Percentiles rank a stretch among this genome's conserved stretches.
Conservation (phyloP, 2,113 vertebrate species). For the Orthonyx spaldingii region DNA sequence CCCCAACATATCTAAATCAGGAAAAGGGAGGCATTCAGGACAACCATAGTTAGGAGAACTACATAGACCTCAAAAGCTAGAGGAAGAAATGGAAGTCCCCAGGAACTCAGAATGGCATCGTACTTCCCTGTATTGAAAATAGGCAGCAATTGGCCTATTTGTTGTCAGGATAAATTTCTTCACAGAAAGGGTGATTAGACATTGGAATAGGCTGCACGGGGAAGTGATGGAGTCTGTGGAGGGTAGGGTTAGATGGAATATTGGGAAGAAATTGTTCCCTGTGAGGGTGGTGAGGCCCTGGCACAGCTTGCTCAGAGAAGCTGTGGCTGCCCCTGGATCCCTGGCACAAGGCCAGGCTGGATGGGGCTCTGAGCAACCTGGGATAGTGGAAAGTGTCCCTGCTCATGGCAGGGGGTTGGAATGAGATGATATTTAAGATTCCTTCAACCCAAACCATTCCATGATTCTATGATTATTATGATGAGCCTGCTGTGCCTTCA, state of each 20-base stretch:
- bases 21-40: neutral
- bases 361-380: fast-evolving
- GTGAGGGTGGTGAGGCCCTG: neutral
- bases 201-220: neutral
- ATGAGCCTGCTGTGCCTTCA: neutral
- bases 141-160: neutral
- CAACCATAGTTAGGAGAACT: constrained; percentile 25
- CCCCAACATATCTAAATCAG: neutral
- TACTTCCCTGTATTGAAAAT: neutral
- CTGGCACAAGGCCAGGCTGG: neutral
- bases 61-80: neutral
- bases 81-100: neutral
- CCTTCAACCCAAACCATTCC: neutral
- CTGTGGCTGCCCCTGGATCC: neutral
- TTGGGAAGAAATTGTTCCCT: no score
- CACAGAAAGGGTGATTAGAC: neutral
- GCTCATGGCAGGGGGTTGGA: no score
- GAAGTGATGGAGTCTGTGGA: neutral
- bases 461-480: neutral
- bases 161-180: neutral
- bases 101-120: neutral
- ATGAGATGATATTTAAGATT: neutral
- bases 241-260: no score
- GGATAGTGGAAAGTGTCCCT: neutral
- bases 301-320: neutral